Evolutionary conservation across 2,888 invertebrate species (phyloP), one percentile per base, ranked within the genome.

Genomic region (Erebia aethiops): DNA sequence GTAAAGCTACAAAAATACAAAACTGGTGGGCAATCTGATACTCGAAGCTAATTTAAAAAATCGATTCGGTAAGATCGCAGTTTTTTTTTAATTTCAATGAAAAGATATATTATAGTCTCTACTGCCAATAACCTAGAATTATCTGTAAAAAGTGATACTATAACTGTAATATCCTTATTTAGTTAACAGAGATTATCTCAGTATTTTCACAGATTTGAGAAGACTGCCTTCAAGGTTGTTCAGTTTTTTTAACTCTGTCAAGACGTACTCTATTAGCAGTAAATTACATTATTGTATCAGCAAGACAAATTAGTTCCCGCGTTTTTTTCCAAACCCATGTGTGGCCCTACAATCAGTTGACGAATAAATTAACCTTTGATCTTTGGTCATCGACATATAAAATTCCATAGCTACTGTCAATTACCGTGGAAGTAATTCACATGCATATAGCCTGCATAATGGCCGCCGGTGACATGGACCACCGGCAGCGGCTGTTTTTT

Each of bases 401-500:
- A 69, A 74, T 69, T 41, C 46, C 67, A 62, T 56, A 60, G 71
- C 72, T 69, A 61, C 69, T 71, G 60, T 74, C 73, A 74, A 71
- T 74, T 69, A n/a, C 67, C 61, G 62, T 69, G 58, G 71, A 71
- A 71, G 71, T 71, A 71, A 71, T 74, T 72, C 69, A 72, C 71
- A 66, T 76, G 71, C 71, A 71, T 71, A 75, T 73, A 71, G 74
- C 66, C 72, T 71, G 75, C 72, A 71, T 77, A 77, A 77, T 77
- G 77, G 72, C 72, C 70, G 61, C 67, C 76, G 69, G 74, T 75
- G 77, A 74, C 77, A 75, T 70, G 74, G 91, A 90, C 91, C 91
- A 91, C 92, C 91, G 85, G 87, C 82, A 86, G 81, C 78, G 90
- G 78, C 78, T 74, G 85, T 91, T 92, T 92, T 91, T 91, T 90